phyloP scores from a whole-genome alignment of 1,140 invertebrate genomes.

The Procambarus virginalis region DNA sequence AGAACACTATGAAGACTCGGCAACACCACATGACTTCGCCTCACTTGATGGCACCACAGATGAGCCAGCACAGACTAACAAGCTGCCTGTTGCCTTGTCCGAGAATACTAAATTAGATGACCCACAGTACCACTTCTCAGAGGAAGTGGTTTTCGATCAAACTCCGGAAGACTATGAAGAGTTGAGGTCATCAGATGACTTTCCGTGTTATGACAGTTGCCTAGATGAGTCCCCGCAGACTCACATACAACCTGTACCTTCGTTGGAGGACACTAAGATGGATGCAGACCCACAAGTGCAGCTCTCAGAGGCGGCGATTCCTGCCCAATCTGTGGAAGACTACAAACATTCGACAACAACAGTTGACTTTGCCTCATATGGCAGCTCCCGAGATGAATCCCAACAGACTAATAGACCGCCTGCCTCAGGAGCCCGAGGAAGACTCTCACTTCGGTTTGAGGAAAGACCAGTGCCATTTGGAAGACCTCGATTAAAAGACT shows the following conservation, averaged over 20 bases:
- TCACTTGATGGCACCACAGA: too few relatives aligned
- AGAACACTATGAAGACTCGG: too few relatives aligned
- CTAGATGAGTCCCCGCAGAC: neutral
- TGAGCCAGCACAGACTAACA: too few relatives aligned
- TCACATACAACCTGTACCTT: neutral
- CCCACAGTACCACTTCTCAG: neutral
- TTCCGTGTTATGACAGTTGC: neutral
- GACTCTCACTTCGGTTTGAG: neutral
- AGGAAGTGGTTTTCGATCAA: neutral
- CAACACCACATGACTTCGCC: too few relatives aligned
- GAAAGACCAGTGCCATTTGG: conserved; percentile 2
- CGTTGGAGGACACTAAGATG: too few relatives aligned
- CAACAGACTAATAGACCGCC: neutral
- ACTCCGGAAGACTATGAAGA: neutral
- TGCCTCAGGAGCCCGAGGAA: neutral
- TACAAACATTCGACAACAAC: neutral
- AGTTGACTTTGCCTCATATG: neutral
- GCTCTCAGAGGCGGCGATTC: neutral
- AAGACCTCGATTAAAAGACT: conserved; percentile 3
- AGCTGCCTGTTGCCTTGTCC: too few relatives aligned
- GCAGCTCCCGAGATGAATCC: neutral
- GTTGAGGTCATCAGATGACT: neutral
- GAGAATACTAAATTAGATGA: too few relatives aligned
- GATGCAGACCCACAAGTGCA: too few relatives aligned
- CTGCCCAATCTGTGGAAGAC: neutral